A percentile compares a stretch with the other conserved stretches of the same genome.
These are phyloP conservation scores for Drosophila emarginata DNA, from an alignment of 2,888 invertebrate species.

Conservation along the genomic window DNA sequence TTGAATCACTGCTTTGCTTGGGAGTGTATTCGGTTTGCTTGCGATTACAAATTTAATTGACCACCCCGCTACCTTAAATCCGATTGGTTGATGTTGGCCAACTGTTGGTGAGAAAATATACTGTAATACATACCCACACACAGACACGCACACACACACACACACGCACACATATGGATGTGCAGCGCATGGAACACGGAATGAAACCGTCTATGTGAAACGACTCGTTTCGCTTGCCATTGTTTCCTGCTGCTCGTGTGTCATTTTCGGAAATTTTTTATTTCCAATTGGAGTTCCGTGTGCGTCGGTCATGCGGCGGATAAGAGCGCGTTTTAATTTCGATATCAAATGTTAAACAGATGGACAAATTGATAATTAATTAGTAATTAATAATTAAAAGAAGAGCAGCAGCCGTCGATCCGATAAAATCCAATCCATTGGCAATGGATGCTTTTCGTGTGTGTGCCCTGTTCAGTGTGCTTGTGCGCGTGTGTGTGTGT, in stretches of 20 bases:
- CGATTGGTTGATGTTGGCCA: constrained; percentile 66
- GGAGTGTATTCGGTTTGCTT: constrained; percentile 20
- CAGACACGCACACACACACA: neutral
- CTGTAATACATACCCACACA: neutral
- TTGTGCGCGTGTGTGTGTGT: constrained; percentile 36
- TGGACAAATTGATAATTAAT: constrained; percentile 57
- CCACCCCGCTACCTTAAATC: constrained; percentile 68
- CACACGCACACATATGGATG: neutral
- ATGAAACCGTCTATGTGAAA: neutral
- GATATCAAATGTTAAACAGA: constrained; percentile 48
- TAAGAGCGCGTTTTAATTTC: constrained; percentile 46
- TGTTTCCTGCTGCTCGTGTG: neutral
- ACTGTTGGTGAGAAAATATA: constrained; percentile 9
- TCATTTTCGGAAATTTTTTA: constrained; percentile 53
- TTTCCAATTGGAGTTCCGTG: constrained; percentile 67
- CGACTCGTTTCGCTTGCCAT: neutral
- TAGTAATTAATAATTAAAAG: constrained; percentile 46
- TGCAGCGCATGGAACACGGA: neutral
- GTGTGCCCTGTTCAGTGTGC: constrained; percentile 26
- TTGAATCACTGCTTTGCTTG: neutral
- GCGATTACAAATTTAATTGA: constrained; percentile 72
- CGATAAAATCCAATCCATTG: neutral
- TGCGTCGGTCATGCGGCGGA: constrained; percentile 61
- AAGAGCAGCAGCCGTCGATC: neutral
- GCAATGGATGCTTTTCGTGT: constrained; percentile 4